Evolutionary conservation across 2,888 invertebrate species (phyloP).

Genomic region (Oeneis ivallda): DNA sequence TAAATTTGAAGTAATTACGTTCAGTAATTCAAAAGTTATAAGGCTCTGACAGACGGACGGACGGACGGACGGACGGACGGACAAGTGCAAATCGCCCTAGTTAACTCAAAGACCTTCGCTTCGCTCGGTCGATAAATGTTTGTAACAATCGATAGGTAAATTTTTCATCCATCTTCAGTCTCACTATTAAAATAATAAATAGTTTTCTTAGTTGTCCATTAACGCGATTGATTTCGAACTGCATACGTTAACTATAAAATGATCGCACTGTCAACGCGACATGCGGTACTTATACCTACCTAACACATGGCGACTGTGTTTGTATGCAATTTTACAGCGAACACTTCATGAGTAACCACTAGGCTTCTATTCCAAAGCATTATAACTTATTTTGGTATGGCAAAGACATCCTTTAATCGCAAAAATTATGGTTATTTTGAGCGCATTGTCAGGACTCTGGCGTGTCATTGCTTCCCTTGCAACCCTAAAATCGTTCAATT

Average conservation of each 20-base stretch:
- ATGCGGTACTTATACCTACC: slow-evolving; percentile 57
- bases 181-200: slow-evolving; percentile 23
- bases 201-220: slow-evolving; percentile 37
- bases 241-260: slow-evolving; percentile 56
- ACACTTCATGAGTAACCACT: slow-evolving; percentile 1
- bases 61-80: no score
- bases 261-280: slow-evolving; percentile 74
- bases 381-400: slow-evolving; percentile 27
- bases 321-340: slow-evolving; percentile 43
- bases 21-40: no score
- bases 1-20: no score
- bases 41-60: no score
- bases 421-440: slow-evolving; percentile 40
- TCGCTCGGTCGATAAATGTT: no score
- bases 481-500: slow-evolving; percentile 80
- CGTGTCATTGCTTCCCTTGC: slow-evolving; percentile 79
- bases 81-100: no score
- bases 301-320: slow-evolving; percentile 70
- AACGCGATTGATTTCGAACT: slow-evolving; percentile 56
- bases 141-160: background rate
- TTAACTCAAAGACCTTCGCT: no score
- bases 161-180: background rate
- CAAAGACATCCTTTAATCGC: slow-evolving; percentile 16
- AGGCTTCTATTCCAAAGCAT: slow-evolving; percentile 23
- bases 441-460: slow-evolving; percentile 68